Evolutionary conservation across 2,113 vertebrate species (phyloP).

Genomic region (Heteronetta atricapilla): DNA sequence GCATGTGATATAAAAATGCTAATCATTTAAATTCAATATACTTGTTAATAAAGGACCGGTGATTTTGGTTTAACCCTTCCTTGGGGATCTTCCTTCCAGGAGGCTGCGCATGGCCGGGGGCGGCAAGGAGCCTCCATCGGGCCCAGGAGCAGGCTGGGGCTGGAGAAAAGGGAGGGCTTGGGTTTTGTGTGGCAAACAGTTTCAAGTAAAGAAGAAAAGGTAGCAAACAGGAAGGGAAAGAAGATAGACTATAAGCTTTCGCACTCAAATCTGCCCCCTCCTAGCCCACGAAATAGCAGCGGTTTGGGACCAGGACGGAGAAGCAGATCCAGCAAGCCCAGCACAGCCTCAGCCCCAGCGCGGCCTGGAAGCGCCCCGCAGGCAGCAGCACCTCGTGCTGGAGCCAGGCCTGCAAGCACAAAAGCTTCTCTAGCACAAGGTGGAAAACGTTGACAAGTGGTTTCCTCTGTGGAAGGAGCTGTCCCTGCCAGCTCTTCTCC

Average conservation of each 20-base stretch:
- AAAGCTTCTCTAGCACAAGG: background rate
- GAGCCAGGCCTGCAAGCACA: background rate
- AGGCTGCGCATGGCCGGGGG: background rate
- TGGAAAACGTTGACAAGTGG: rapidly evolving
- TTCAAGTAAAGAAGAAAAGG: background rate
- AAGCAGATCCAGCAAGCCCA: no score
- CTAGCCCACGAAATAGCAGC: no score
- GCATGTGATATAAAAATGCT: background rate
- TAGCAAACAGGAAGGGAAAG: background rate
- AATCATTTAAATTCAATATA: background rate
- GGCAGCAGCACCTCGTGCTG: no score
- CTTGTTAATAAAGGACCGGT: background rate
- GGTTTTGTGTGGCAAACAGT: background rate
- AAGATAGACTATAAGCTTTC: background rate
- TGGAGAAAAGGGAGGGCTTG: background rate
- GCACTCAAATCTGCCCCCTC: background rate
- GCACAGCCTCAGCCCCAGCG: no score
- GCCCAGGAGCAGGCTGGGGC: background rate
- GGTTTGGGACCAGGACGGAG: no score
- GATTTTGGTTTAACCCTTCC: background rate
- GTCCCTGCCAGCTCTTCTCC: background rate
- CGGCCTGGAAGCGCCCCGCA: no score
- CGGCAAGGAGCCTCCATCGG: background rate
- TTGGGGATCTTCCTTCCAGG: background rate
- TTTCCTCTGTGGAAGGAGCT: background rate